Evolutionary conservation across 1,140 invertebrate genomes (phyloP).

Genomic region (Danaus plexippus): DNA sequence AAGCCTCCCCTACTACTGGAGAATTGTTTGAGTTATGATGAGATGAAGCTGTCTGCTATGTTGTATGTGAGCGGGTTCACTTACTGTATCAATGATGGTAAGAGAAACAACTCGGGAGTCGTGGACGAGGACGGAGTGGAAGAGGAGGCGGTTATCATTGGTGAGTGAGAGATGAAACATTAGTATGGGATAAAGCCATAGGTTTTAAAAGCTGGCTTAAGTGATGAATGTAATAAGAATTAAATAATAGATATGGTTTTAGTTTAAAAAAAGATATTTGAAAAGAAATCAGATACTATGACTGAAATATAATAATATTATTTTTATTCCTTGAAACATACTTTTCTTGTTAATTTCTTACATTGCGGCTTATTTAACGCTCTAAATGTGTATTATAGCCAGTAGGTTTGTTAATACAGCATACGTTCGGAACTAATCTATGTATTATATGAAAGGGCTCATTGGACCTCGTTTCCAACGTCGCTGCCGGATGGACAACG

Average conservation of each 20-base stretch:
- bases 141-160: constrained; percentile 49
- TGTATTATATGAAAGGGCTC: constrained; percentile 37
- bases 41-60: constrained; percentile 75
- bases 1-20: constrained; percentile 61
- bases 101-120: constrained; percentile 73
- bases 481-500: constrained; percentile 61
- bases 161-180: constrained; percentile 19
- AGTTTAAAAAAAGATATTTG: too few species aligned
- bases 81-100: constrained; percentile 77
- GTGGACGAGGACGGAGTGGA: constrained; percentile 42
- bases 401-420: too few species aligned
- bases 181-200: neutral
- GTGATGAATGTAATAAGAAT: neutral
- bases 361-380: too few species aligned
- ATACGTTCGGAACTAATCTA: neutral
- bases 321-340: too few species aligned
- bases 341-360: too few species aligned
- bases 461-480: constrained; percentile 65
- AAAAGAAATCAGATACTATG: too few species aligned
- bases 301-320: too few species aligned
- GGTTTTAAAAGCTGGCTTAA: neutral
- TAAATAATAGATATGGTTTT: too few species aligned
- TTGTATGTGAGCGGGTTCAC: constrained; percentile 75
- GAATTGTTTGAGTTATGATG: constrained; percentile 73
- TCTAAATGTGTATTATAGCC: too few species aligned